Conservation (phyloP, 2,113 vertebrate genomes). For the Bubalus kerabau region DNA sequence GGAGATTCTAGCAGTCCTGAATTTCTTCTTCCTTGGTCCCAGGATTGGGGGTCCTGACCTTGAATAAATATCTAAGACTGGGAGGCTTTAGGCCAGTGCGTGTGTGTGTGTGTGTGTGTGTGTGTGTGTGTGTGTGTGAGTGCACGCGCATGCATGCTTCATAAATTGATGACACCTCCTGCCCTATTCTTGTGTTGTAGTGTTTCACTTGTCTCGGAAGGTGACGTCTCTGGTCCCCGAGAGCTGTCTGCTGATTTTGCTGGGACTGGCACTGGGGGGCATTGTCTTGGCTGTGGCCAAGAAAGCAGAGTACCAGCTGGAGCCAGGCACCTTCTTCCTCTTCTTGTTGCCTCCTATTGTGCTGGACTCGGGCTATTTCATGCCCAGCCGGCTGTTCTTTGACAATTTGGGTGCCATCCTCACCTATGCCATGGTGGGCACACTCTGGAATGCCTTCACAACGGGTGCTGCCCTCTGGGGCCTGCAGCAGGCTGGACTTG, state of each 20-base stretch:
- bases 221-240: constrained; percentile 94
- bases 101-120: neutral
- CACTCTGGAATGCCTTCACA: constrained; percentile 95
- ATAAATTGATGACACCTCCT: neutral
- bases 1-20: neutral
- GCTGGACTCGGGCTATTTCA: constrained; percentile 95
- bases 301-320: constrained; percentile 94
- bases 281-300: constrained; percentile 93
- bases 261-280: constrained; percentile 94
- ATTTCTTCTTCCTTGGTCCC: neutral
- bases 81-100: neutral
- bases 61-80: neutral
- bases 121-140: neutral
- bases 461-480: constrained; percentile 92
- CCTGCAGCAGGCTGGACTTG: constrained; percentile 81
- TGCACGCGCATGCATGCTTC: rapidly evolving
- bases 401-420: constrained; percentile 97
- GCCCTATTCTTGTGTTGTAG: constrained; percentile 78
- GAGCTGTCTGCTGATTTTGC: constrained; percentile 95
- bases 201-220: constrained; percentile 95
- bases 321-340: constrained; percentile 96
- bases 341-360: constrained; percentile 97
- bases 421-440: constrained; percentile 93
- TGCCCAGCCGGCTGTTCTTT: constrained; percentile 95
- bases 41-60: neutral